phyloP scores from a whole-genome alignment of 2,888 invertebrate genomes.

The Himalopsyche anomala region DNA sequence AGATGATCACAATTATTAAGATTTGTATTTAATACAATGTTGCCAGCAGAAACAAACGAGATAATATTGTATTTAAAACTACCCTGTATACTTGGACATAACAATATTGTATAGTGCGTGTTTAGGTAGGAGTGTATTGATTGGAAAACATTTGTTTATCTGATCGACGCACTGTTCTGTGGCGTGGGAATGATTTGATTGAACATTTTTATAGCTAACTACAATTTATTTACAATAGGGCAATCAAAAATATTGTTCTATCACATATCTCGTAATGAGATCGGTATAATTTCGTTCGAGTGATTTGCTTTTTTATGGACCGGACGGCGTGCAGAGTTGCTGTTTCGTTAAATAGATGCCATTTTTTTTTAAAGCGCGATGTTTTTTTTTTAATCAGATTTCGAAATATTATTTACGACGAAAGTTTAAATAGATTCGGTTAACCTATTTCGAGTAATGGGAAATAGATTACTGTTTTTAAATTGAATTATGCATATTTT shows the following conservation, averaged over 20 bases:
- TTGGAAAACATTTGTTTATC: conserved; percentile 55
- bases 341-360: conserved; percentile 21
- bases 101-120: conserved; percentile 27
- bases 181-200: conserved; percentile 58
- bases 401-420: conserved; percentile 23
- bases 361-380: conserved; percentile 3
- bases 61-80: not conserved
- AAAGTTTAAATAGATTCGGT: conserved; percentile 34
- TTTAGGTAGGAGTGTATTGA: conserved; percentile 2
- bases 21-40: too few species aligned
- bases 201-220: conserved; percentile 45
- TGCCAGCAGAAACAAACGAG: too few species aligned
- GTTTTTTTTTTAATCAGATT: conserved; percentile 27
- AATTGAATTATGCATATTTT: not conserved
- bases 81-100: not conserved
- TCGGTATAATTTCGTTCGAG: conserved; percentile 39
- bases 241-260: conserved; percentile 35
- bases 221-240: conserved; percentile 19
- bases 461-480: conserved; percentile 30
- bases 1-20: too few species aligned
- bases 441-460: conserved; percentile 16
- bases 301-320: conserved; percentile 38
- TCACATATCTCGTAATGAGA: conserved; percentile 18
- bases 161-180: conserved; percentile 44
- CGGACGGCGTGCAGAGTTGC: not conserved